These are phyloP conservation scores for Mactra quadrangularis DNA, from an alignment of 1,140 invertebrate genomes.

Conservation along the genomic window DNA sequence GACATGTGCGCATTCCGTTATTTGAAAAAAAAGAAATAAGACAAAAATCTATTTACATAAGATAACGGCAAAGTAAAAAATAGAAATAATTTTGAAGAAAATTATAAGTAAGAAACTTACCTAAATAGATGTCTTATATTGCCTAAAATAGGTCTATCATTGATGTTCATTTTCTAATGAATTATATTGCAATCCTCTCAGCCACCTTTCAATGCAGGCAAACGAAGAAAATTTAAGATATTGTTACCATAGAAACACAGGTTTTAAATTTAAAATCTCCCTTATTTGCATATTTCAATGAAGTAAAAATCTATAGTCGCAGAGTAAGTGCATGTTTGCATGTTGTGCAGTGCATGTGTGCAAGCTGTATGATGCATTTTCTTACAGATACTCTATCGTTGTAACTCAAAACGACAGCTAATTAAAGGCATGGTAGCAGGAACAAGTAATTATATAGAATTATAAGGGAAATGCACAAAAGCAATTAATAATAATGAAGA, in stretches of 20 bases:
- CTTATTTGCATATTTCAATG: constrained; percentile 50
- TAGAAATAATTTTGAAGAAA: too few species aligned
- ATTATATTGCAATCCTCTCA: constrained; percentile 2
- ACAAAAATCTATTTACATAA: too few species aligned
- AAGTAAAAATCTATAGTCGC: constrained; percentile 44
- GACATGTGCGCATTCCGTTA: too few species aligned
- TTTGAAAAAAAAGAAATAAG: too few species aligned
- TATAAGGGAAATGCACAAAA: too few species aligned
- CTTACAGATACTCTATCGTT: too few species aligned
- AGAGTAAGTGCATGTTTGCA: constrained; percentile 26
- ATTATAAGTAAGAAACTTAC: too few species aligned
- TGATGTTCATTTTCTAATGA: constrained; percentile 32
- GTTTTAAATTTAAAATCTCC: constrained; percentile 45
- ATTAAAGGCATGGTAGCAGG: too few species aligned
- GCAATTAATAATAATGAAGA: too few species aligned
- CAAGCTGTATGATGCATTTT: constrained; percentile 28
- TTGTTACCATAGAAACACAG: constrained; percentile 37
- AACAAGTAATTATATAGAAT: too few species aligned
- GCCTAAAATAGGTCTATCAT: constrained; percentile 34
- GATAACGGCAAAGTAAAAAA: too few species aligned
- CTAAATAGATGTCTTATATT: constrained; percentile 42
- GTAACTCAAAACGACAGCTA: too few species aligned
- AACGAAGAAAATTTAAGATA: constrained; percentile 44
- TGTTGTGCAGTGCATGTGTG: background rate
- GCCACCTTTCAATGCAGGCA: constrained; percentile 23